Base-by-base conservation (phyloP, 2,113 vertebrate genomes). In the Gallinago media region DNA sequence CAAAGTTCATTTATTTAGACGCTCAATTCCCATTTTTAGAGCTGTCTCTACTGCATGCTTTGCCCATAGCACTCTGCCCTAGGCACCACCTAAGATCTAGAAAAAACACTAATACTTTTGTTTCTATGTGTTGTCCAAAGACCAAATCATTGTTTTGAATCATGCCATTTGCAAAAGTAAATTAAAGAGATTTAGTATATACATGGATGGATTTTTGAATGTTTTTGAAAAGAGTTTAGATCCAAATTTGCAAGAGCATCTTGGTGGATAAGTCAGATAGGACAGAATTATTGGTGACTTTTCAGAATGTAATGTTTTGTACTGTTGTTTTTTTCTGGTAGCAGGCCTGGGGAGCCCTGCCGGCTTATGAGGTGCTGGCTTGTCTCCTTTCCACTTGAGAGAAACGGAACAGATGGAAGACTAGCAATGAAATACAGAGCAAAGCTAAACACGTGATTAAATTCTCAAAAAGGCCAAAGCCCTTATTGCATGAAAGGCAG, bases 381-480 rank as follows among this genome's bases (percentile, higher is more conserved):
- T 90, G 16, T 31, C 5, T 63, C 36, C 56, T 74, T 70, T 81
- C 40, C 79, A 47, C 27, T 2, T 32, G 15, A 67, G 42, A 67
- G 55, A 36, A 71, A 16, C 1, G 8, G 67, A 94, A 85, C 73
- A 95, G 89, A 85, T 91, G 76, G 91, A 85, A 93, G 63, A 23
- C 34, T 12, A 66, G 71, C 71, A 85, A 56, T 62, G 61, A 92
- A 83, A 84, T 36, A 27, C 54, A 85, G 62, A 58, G 19, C 0
- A 0, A 84, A 84, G 68, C 62, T 85, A 66, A 89, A 83, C 18
- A 18, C 67, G 71, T 92, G 88, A 94, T 93, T 86, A 86, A 77
- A 70, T 84, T 91, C 47, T 56, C 80, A 81, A 87, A 95, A 95
- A 83, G 71, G 67, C 65, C 89, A 83, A 90, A 96, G 68, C 78